A percentile compares a stretch with the other conserved stretches of the same genome.
These are phyloP conservation scores for roundworm (Caenorhabditis elegans) DNA, from an alignment of 1,140 invertebrate species.

Conservation along the genomic window DNA sequence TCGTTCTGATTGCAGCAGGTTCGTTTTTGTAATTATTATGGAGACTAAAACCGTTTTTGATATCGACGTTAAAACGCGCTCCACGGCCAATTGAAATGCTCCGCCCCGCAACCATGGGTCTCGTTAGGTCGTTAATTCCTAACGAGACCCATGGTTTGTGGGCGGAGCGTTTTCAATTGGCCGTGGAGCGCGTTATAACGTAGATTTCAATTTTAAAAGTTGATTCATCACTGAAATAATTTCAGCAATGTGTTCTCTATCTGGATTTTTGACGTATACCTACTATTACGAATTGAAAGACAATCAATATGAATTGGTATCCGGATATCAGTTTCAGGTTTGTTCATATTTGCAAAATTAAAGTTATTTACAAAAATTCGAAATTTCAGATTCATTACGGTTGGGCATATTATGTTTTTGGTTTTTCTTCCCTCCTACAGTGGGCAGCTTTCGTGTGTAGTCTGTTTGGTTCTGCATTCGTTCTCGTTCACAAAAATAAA, in stretches of 20 bases:
- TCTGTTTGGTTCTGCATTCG: constrained; percentile 28
- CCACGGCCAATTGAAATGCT: background rate
- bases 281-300: constrained; percentile 39
- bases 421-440: constrained; percentile 21
- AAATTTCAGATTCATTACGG: constrained; percentile 37
- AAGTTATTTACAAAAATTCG: background rate
- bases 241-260: constrained; percentile 39
- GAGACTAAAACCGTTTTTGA: too few relatives aligned
- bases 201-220: too few relatives aligned
- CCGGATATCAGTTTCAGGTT: background rate
- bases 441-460: constrained; percentile 5
- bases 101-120: too few relatives aligned
- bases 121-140: too few relatives aligned
- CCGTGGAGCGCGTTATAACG: too few relatives aligned
- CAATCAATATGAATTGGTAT: constrained; percentile 19
- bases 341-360: background rate
- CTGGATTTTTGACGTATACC: constrained; percentile 35
- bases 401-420: constrained; percentile 40
- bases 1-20: constrained; percentile 33
- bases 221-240: background rate
- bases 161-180: too few relatives aligned
- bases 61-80: too few relatives aligned
- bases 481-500: background rate
- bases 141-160: background rate
- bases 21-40: background rate